A percentile compares a stretch with the other conserved stretches of the same genome.
phyloP scores from a whole-genome alignment of 2,888 invertebrate species.

The Oscheius sp. region DNA sequence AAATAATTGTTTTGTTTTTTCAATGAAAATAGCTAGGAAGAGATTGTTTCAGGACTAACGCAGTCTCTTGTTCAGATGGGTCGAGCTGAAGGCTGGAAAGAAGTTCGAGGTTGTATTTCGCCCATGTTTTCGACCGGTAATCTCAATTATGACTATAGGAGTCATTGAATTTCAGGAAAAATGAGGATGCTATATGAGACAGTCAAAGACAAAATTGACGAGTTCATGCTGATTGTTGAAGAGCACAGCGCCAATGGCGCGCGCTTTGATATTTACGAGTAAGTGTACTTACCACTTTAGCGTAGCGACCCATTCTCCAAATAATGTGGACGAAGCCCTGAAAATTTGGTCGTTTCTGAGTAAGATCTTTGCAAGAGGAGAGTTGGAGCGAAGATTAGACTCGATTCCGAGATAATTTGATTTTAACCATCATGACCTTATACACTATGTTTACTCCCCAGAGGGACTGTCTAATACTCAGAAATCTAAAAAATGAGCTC shows the following conservation, averaged over 20 bases:
- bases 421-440: neutral
- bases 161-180: slow-evolving; percentile 32
- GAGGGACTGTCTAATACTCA: neutral
- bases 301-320: slow-evolving; percentile 3
- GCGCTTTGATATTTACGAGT: slow-evolving; percentile 57
- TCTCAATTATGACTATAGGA: neutral
- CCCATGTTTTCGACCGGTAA: slow-evolving; percentile 31
- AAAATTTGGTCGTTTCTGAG: too few species aligned
- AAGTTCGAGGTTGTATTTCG: slow-evolving; percentile 31
- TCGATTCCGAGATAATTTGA: neutral
- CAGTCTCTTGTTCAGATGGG: slow-evolving; percentile 30
- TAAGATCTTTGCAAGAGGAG: neutral
- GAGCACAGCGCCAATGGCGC: slow-evolving; percentile 34
- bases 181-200: slow-evolving; percentile 49
- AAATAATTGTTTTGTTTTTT: neutral
- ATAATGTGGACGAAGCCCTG: neutral
- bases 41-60: slow-evolving; percentile 19
- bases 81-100: slow-evolving; percentile 36
- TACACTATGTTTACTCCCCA: neutral
- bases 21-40: neutral
- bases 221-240: slow-evolving; percentile 45
- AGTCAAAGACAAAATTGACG: slow-evolving; percentile 39
- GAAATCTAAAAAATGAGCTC: neutral
- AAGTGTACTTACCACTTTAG: slow-evolving; percentile 30
- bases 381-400: neutral